Conservation (phyloP, 1,140 invertebrate genomes). For the Neodiprion lecontei region DNA sequence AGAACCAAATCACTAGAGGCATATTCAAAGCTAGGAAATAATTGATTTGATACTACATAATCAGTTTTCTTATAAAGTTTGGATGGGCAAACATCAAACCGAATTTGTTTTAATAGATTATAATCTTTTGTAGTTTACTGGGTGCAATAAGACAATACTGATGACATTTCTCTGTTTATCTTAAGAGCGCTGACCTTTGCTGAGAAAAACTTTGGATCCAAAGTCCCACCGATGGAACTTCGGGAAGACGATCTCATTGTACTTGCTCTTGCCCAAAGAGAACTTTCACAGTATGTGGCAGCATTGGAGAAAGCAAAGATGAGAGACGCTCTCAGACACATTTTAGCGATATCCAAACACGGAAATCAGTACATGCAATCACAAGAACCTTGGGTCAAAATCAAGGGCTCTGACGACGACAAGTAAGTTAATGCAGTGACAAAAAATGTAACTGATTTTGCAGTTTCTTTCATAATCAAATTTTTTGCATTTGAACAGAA, state of each 20-base stretch:
- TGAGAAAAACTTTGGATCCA: constrained; percentile 83
- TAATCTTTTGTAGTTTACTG: constrained; percentile 3
- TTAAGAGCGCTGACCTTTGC: constrained; percentile 86
- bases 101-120: constrained; percentile 16
- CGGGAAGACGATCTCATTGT: constrained; percentile 77
- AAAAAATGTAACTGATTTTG: neutral
- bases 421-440: constrained; percentile 64
- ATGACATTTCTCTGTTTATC: constrained; percentile 11
- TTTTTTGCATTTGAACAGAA: constrained; percentile 55
- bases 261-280: constrained; percentile 82
- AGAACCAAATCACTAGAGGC: no score
- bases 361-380: constrained; percentile 98
- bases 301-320: constrained; percentile 85
- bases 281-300: constrained; percentile 80
- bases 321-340: constrained; percentile 85
- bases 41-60: constrained; percentile 5
- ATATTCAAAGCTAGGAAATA: no score
- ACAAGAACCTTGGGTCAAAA: constrained; percentile 92
- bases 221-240: constrained; percentile 76
- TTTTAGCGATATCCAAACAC: constrained; percentile 87
- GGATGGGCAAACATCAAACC: neutral
- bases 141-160: neutral
- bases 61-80: neutral
- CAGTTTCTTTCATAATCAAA: constrained; percentile 13
- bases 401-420: constrained; percentile 82